Base-by-base conservation (phyloP, 2,888 invertebrate genomes). In the Melitaea athalia region DNA sequence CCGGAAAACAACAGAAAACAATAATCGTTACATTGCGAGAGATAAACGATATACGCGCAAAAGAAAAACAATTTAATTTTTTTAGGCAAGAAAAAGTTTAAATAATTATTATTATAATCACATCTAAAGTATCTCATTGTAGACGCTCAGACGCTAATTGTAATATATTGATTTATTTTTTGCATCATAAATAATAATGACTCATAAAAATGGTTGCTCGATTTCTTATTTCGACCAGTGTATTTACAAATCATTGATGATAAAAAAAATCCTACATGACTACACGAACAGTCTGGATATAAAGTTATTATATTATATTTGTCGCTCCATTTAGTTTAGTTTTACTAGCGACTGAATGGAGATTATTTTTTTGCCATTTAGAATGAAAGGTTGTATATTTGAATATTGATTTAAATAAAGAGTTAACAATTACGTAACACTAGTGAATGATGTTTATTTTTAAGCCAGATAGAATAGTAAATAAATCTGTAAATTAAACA, bases 201-300 rank as follows among this genome's bases (percentile, higher is more conserved):
- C 4, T 11, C 15, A 8, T 17, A 53, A 53, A 53, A 53, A 45
- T 11, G 0, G 10, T 53, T 24, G 12, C 11, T 53, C 31, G 33
- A 33, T 53, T 53, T 33, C 33, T 53, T 14, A 14, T 53, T 53
- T 14, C 12, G 31, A 14, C 11, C 7, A 14, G 1, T 17, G 31
- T 53, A 53, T 24, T n/a, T 31, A 55, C 12, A 31, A 24, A 14
- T 12, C 4, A 55, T 24, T 5, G 14, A 53, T 14, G 24, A n/a
- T n/a, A n/a, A 24, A 52, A 52, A 52, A 53, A 53, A 14, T 14
- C 7, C n/a, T 55, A 55, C 53, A 55, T 55, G 31, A 55, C 53
- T 33, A n/a, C 53, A 33, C 14, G n/a, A 33, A 31, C n/a, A 14
- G 53, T 55, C 31, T 55, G 7, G 14, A 33, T 55, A 33, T 33